Evolutionary conservation across 2,113 vertebrate species (phyloP).

Genomic region (Mesitornis unicolor): DNA sequence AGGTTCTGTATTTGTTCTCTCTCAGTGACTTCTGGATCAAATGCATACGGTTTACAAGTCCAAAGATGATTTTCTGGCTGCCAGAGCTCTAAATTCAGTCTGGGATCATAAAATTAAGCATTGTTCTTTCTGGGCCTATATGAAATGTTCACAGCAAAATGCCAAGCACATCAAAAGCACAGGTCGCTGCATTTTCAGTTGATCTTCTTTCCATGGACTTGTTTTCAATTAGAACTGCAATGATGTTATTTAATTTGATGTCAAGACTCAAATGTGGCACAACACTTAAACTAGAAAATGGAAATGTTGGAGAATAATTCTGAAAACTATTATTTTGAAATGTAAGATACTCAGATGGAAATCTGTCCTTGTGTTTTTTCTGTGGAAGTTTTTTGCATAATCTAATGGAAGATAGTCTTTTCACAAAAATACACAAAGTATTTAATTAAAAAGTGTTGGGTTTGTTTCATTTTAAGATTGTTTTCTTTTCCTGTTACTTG

Average conservation of each 20-base stretch:
- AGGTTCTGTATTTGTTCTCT: background rate
- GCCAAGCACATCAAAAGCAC: background rate
- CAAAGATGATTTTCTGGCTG: background rate
- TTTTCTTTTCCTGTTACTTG: background rate
- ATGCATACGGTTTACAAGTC: background rate
- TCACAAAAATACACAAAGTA: background rate
- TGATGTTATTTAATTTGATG: background rate
- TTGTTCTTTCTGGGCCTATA: background rate
- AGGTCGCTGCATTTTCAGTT: background rate
- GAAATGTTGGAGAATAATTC: background rate
- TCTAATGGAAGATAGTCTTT: background rate
- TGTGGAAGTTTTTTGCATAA: background rate
- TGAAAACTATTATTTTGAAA: background rate
- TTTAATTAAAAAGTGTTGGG: background rate
- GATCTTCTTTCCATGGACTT: background rate
- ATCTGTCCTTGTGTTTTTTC: background rate
- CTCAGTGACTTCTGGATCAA: background rate
- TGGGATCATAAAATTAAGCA: background rate
- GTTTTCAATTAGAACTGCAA: background rate
- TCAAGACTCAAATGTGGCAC: background rate
- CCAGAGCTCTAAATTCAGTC: background rate
- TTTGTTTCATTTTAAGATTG: background rate
- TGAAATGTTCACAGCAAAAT: background rate
- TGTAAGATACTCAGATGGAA: background rate
- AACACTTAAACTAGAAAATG: background rate